Base-by-base conservation (phyloP, 2,113 vertebrate species). In the Rhineura floridana region DNA sequence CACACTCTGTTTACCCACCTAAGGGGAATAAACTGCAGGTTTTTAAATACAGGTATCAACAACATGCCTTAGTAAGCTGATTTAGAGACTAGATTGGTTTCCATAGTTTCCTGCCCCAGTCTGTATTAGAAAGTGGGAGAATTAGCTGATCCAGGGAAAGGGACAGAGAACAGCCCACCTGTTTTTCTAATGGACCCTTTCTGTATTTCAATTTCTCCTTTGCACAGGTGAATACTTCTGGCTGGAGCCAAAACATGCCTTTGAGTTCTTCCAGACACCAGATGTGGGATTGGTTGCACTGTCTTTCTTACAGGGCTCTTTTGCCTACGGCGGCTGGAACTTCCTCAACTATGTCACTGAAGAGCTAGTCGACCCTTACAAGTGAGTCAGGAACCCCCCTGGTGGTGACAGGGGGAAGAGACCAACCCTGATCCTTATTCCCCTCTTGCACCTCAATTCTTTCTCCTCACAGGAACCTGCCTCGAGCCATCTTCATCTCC, bases 301-400 rank as follows among this genome's bases (percentile, higher is more conserved):
- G 89, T 97, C 98, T 11, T 99, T 99, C 92, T 96, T 99, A 67
- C 98, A 99, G 91, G 98, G 98, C 70, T 98, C 98, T 65, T 99
- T 99, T 21, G 98, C 98, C 86, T 99, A 99, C 0, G 98, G 98
- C 69, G 98, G 98, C 50, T 99, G 98, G 98, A 99, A 99, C 94
- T 99, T 99, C 93, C 98, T 99, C 84, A 99, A 99, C 97, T 99
- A 99, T 62, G 98, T 99, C 93, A 99, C 98, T 1, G 98, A 99
- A 91, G 98, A 99, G 92, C 97, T 99, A 93, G 98, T 98, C 44
- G 97, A 99, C 93, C 98, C 98, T 52, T 97, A 98, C 82, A 97
- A 97, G 98, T 98, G 96, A 98, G 96, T 93, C 8, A 39, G 59
- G 25, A 15, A 10, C 23, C 25, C 48, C 44, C 52, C 10, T 55